Evolutionary conservation across 2,797 vertebrate genomes (phyloP).

Genomic region (Vipera ursinii): DNA sequence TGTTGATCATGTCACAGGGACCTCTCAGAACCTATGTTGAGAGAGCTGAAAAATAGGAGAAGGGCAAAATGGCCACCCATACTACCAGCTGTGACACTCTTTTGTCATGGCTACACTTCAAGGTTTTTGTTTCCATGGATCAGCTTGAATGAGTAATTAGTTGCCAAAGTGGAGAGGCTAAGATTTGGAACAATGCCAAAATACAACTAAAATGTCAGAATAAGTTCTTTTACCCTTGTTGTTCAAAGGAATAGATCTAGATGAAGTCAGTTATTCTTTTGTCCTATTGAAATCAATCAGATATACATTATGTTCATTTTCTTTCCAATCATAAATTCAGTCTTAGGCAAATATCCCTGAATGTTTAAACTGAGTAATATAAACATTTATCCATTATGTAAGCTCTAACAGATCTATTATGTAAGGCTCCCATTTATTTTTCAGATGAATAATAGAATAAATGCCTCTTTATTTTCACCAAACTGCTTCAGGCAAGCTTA

Average conservation of each 20-base stretch:
- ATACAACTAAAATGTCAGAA: neutral
- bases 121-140: neutral
- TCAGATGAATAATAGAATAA: neutral
- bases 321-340: neutral
- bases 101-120: neutral
- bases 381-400: neutral
- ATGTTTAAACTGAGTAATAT: neutral
- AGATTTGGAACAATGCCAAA: neutral
- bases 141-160: neutral
- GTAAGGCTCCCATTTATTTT: neutral
- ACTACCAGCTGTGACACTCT: neutral
- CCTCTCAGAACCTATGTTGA: neutral
- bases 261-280: neutral
- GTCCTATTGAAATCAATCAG: neutral
- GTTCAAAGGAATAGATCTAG: neutral
- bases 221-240: neutral
- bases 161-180: neutral
- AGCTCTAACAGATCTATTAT: neutral
- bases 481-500: neutral
- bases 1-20: neutral
- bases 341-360: neutral
- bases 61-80: neutral
- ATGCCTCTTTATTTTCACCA: neutral
- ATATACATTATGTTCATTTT: neutral
- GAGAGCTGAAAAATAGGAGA: neutral